Base-by-base conservation (phyloP, 2,888 invertebrate species). In the Adelognathus sp. region DNA sequence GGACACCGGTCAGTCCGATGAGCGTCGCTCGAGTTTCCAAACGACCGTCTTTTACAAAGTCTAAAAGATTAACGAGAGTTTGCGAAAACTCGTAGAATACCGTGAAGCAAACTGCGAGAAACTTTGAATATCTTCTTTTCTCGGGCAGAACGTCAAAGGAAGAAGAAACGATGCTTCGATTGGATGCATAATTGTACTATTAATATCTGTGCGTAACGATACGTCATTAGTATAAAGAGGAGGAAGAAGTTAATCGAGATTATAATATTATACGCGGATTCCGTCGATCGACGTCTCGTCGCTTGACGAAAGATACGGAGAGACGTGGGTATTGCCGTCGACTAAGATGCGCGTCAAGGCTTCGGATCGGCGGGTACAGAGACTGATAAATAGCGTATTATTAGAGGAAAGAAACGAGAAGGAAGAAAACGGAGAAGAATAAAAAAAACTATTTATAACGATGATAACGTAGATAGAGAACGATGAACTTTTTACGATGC, bases 351-450 rank as follows among this genome's bases (percentile, higher is more conserved):
- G 74, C 54, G 66, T 71, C 75, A 70, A 74, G 24, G 66, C 70
- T 39, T 79, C 66, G 66, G 61, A 75, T 61, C 70, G 77, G 44
- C 70, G 52, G 61, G 39, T 75, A 71, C 66, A 77, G 75, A 79
- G 79, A 79, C 79, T 79, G 79, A 79, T 75, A 79, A 50, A 67
- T 79, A 75, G 60, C 75, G 74, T 79, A 79, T 79, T 75, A 79
- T 63, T 61, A 39, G 46, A 69, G n/a, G 44, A 69, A 44, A 14
- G 33, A 41, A n/a, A 27, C 52, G n/a, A 54, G 6, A 18, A 1
- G n/a, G n/a, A n/a, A n/a, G n/a, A n/a, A n/a, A n/a, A n/a, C n/a
- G n/a, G n/a, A n/a, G n/a, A n/a, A n/a, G n/a, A n/a, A n/a, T n/a
- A 29, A 24, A 58, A 18, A 69, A 60, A 24, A 31, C 31, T 79